phyloP scores from a whole-genome alignment of 2,888 invertebrate genomes.

The Cephus rjabovi region DNA sequence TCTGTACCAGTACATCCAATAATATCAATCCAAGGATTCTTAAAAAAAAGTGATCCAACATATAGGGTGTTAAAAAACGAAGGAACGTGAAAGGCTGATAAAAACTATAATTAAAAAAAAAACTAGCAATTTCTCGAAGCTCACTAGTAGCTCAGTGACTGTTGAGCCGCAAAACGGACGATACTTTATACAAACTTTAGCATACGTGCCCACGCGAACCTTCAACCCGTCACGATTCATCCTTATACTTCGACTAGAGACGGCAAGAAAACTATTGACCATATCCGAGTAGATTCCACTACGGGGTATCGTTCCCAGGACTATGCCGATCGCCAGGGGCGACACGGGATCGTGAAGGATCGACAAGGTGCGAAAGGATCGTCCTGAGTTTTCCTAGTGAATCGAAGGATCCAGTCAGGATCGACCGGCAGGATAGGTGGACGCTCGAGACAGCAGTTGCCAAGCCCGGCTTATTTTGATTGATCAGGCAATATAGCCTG shows the following conservation, averaged over 20 bases:
- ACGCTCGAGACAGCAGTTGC: conserved; percentile 27
- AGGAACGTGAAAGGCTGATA: background rate
- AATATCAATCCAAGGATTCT: background rate
- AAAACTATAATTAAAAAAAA: background rate
- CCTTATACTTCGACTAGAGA: conserved; percentile 1
- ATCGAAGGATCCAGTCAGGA: background rate
- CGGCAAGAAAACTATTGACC: conserved; percentile 20
- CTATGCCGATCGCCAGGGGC: background rate
- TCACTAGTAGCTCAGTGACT: background rate
- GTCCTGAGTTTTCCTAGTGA: background rate
- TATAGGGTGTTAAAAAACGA: background rate
- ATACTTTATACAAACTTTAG: conserved; percentile 4
- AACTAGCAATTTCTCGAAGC: background rate
- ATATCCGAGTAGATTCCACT: conserved; percentile 6
- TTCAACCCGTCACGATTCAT: conserved; percentile 22
- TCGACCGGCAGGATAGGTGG: background rate
- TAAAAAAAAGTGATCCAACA: background rate
- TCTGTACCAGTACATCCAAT: conserved; percentile 19
- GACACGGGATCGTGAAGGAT: conserved; percentile 2
- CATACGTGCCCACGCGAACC: conserved; percentile 19
- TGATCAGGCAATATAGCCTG: conserved; percentile 65
- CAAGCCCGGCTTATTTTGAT: conserved; percentile 59
- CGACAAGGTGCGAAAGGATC: conserved; percentile 2
- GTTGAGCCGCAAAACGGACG: conserved; percentile 4
- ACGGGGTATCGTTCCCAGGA: conserved; percentile 1